Base-by-base conservation (phyloP, 2,797 vertebrate species). In the Poecilia wingei region DNA sequence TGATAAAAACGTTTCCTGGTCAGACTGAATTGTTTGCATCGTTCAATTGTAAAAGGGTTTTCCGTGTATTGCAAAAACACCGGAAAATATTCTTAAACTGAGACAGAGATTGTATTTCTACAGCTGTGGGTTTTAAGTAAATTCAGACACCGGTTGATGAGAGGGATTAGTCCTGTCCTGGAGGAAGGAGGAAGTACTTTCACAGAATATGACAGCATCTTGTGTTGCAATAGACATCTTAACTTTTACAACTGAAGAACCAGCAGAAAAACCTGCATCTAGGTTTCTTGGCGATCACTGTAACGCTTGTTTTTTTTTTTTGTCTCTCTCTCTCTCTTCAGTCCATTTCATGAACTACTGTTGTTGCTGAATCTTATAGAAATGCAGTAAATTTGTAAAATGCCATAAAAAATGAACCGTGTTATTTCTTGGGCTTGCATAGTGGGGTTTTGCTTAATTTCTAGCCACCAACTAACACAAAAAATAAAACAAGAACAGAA, bases 401-500 rank as follows among this genome's bases (percentile, higher is more conserved):
- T 70, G 41, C 25, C 68, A 70, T 70, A 14, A 70, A 25, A 45
- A 70, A 14, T 2, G 5, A 45, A 45, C 13, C 25, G n/a, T 70
- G 25, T 70, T 70, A 70, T 70, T 45, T n/a, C 39, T 28, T 45
- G 25, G 25, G 68, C 4, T 70, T 28, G 41, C 68, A 70, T 70
- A 45, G 68, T 31, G 22, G 5, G 43, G 4, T 68, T 41, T 36
- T 41, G 9, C 18, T 39, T 22, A 22, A 22, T 22, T 69, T 43
- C 10, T 1, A 25, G 39, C 4, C 22, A 41, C 39, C 25, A 45
- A 70, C 68, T n/a, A 70, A 70, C 22, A 43, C 22, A 45, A 28
- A 74, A 53, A 71, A 22, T 74, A 64, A 86, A 86, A 86, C 70
- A 75, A 82, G 73, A 72, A 81, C 72, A 83, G 20, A 51, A 83